These are phyloP conservation scores for Aix galericulata DNA, from an alignment of 2,113 vertebrate genomes.

Conservation along the genomic window DNA sequence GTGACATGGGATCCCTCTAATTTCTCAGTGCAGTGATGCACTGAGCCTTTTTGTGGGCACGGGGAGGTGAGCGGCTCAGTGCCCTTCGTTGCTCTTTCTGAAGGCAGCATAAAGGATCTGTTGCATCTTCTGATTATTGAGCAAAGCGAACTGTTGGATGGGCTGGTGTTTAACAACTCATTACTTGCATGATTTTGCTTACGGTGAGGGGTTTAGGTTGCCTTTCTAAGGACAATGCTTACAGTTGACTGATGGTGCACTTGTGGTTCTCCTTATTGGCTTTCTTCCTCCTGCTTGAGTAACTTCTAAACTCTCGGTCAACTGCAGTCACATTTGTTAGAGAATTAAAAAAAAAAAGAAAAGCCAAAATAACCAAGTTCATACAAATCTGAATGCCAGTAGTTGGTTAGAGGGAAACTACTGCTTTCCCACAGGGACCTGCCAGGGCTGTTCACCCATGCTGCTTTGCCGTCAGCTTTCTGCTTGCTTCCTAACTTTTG, in stretches of 20 bases:
- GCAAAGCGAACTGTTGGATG: not conserved
- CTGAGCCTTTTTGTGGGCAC: not conserved
- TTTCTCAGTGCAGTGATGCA: not conserved
- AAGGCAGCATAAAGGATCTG: not conserved
- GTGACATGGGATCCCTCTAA: not conserved
- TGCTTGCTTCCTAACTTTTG: not conserved
- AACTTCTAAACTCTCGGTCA: not conserved
- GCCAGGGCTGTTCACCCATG: not conserved
- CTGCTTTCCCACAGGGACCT: not conserved
- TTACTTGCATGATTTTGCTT: not conserved
- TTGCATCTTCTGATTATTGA: not conserved
- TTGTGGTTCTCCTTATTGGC: not conserved
- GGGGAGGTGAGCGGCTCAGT: not conserved
- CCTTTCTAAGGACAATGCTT: not conserved
- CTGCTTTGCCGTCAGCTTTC: not conserved
- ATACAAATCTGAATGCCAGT: not conserved
- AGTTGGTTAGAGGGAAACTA: not conserved
- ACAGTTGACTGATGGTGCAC: fast-evolving
- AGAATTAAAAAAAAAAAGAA: not conserved
- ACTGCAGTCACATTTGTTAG: not conserved
- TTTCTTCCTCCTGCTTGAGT: not conserved
- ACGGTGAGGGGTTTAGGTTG: not conserved
- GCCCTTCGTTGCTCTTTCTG: not conserved
- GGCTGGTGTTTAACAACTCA: not conserved
- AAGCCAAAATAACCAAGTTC: not conserved